Conservation (phyloP, 2,113 vertebrate genomes). For the Dicerorhinus sumatrensis region DNA sequence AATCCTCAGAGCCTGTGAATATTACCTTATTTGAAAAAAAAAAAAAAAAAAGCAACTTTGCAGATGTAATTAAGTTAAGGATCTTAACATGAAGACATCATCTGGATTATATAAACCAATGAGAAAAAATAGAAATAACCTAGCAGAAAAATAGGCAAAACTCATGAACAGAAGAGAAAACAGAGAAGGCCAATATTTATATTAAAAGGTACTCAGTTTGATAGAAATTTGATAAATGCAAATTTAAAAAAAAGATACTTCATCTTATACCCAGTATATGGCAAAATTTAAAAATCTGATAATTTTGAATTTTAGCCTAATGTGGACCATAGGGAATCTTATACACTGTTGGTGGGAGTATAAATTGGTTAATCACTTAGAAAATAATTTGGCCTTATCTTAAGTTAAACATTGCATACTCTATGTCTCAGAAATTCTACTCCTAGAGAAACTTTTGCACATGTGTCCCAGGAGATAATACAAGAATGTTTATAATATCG, state of each 20-base stretch:
- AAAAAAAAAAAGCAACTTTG: neutral
- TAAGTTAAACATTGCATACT: neutral
- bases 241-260: neutral
- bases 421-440: conserved; percentile 1
- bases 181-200: neutral
- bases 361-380: neutral
- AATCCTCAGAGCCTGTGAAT: neutral
- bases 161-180: neutral
- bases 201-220: neutral
- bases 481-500: neutral
- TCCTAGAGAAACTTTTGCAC: neutral
- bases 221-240: neutral
- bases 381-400: neutral
- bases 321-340: neutral
- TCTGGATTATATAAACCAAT: neutral
- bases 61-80: neutral
- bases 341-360: neutral
- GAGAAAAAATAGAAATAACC: neutral
- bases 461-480: neutral
- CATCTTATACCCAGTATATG: neutral
- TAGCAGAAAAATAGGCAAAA: neutral
- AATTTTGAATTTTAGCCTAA: neutral
- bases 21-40: neutral
- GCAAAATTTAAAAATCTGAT: neutral
- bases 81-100: neutral